A percentile compares a stretch with the other conserved stretches of the same genome.
Conservation (phyloP, 23 tunicate species). For the Phallusia fumigata region DNA sequence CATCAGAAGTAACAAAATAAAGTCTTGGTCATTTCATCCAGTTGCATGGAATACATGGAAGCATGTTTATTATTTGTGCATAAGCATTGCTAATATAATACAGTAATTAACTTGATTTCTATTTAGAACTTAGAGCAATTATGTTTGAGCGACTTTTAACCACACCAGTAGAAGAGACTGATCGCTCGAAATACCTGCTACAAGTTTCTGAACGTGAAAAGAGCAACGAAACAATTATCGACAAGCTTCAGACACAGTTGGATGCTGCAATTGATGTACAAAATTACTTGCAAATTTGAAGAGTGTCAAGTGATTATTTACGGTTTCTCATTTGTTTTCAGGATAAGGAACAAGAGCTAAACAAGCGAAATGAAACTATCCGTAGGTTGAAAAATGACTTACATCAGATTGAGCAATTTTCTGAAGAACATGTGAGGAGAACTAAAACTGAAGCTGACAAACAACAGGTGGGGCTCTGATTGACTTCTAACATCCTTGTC, state of each 20-base stretch:
- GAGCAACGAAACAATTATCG: conserved; percentile 54
- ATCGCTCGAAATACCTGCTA: conserved; percentile 56
- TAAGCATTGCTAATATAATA: too few relatives aligned
- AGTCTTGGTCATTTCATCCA: too few relatives aligned
- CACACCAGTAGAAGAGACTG: conserved; percentile 81
- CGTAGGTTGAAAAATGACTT: conserved; percentile 84
- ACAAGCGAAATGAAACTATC: conserved; percentile 73
- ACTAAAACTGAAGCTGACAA: conserved; percentile 90
- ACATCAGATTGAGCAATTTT: conserved; percentile 91
- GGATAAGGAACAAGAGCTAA: conserved; percentile 91
- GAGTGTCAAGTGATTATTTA: too few relatives aligned
- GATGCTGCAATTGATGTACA: conserved; percentile 87
- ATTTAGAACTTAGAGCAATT: conserved; percentile 67
- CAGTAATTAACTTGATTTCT: too few relatives aligned
- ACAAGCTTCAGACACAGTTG: conserved; percentile 76
- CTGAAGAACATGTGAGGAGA: conserved; percentile 80
- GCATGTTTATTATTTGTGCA: too few relatives aligned
- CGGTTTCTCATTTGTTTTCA: not conserved
- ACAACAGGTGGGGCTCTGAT: conserved; percentile 87
- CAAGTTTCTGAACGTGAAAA: conserved; percentile 80
- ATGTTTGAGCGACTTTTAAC: conserved; percentile 78
- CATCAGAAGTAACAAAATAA: too few relatives aligned
- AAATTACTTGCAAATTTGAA: not conserved
- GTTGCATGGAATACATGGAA: not conserved
- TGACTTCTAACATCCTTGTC: too few relatives aligned